Evolutionary conservation across 2,797 vertebrate species (phyloP), one percentile per base, ranked within the genome.

Genomic region (Neosalanx taihuensis): DNA sequence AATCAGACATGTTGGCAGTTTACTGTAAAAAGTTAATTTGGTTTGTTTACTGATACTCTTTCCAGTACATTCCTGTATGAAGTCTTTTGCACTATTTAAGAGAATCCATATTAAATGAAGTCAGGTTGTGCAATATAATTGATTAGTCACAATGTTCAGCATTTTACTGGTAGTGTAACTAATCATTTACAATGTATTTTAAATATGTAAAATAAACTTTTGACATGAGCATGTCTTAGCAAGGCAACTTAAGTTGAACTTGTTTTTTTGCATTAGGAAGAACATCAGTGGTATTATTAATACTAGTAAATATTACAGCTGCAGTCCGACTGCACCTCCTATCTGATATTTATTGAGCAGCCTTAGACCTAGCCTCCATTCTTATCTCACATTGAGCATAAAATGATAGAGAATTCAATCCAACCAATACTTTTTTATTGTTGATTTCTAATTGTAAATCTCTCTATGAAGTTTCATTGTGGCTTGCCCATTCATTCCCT

Each of bases 11-110:
- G 94, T 95, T 92, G 79, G 75, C 92, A 87, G 87, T 94, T 93
- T 90, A 93, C 92, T 97, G 96, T 97, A 96, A 94, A 91, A 91
- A 95, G 89, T 85, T 76, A 1, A 46, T 86, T 89, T 91, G 80
- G 83, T 85, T 92, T 77, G 90, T 92, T 92, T 88, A 94, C 85
- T 79, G 92, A 91, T 86, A 82, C 88, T 90, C 86, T 88, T 92
- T 92, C 82, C 88, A 94, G 89, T 96, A 97, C 96, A 97, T 97
- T 98, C 96, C 96, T 98, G 95, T 97, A 93, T 88, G 91, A 93
- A 95, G 81, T 92, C 90, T 95, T 98, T 99, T 99, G 96, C 97
- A 99, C 97, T 98, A 99, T 97, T 98, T 97, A 96, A 95, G 90
- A 93, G 26, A 85, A 81, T 73, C 85, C 92, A 92, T 86, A 91